Base-by-base conservation (phyloP, 1,140 invertebrate genomes). In the Euglossa dilemma region DNA sequence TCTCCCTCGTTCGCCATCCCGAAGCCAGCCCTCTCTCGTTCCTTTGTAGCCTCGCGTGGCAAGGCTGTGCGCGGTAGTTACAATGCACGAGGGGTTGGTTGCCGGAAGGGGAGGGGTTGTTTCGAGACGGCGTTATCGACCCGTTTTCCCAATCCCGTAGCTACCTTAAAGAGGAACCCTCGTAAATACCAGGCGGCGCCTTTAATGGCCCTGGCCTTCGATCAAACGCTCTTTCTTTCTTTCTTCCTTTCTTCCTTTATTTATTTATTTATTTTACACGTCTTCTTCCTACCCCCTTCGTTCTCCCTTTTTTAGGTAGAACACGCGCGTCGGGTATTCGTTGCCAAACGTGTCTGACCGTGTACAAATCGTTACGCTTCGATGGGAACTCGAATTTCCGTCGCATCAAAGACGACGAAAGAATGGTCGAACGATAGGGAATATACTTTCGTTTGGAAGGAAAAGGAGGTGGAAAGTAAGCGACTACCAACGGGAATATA, bases 121-220 rank as follows among this genome's bases (percentile, higher is more conserved):
- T 92, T 87, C 90, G 89, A 92, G 92, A 92, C 92, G 90, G 85
- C 91, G 90, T 90, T 92, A 92, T 93, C 91, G 92, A 92, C 91
- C 90, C 63, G 81, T 36, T 88, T 50, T 72, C 79, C 71, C 86
- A 85, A 80, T 79, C 83, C 83, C 75, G 78, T 66, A 76, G 76
- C 82, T 78, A 83, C 73, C 80, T 93, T 93, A 92, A 93, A 93
- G 92, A 59, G 71, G 89, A 92, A 83, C 83, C 79, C 52, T 75
- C 80, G 72, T 83, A 84, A 86, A 85, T 66, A 77, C 73, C 56
- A 67, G 63, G 69, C 70, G 78, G 45, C 69, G 73, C n/a, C 87
- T 88, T 88, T 88, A 88, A 88, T 36, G 50, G 23, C 61, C 25
- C 67, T 59, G 36, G 36, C 9, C 14, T 12, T 16, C n/a, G 6